Evolutionary conservation across 2,888 invertebrate genomes (phyloP).

Genomic region (Crocallis elinguaria): DNA sequence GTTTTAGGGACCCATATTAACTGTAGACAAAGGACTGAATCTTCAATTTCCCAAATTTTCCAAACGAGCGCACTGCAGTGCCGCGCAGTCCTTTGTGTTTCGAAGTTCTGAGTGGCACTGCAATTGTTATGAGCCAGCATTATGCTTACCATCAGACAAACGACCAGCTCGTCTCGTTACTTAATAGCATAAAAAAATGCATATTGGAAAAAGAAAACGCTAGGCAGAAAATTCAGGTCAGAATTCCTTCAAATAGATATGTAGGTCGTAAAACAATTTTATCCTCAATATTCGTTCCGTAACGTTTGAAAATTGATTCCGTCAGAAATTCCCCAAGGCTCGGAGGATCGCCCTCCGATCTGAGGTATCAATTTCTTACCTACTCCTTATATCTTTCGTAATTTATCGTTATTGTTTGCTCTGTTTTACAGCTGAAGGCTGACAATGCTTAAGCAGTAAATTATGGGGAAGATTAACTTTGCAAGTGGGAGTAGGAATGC

Average conservation of each 20-base stretch:
- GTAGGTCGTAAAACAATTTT: conserved; percentile 43
- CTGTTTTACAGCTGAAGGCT: neutral
- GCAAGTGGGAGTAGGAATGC: neutral
- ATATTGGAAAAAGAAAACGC: too few relatives aligned
- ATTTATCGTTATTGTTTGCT: conserved; percentile 2
- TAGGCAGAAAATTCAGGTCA: too few relatives aligned
- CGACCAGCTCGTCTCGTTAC: too few relatives aligned
- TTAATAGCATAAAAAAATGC: too few relatives aligned
- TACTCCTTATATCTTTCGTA: conserved; percentile 3
- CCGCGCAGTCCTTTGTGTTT: too few relatives aligned
- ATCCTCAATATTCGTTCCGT: conserved; percentile 42
- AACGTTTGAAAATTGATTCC: conserved; percentile 35
- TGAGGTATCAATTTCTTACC: neutral
- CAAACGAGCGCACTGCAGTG: too few relatives aligned
- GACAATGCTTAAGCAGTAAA: neutral
- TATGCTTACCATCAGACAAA: too few relatives aligned
- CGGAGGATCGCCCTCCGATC: conserved; percentile 11
- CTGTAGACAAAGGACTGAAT: too few relatives aligned
- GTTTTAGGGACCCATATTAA: too few relatives aligned
- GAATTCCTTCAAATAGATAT: neutral
- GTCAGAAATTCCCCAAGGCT: conserved; percentile 18
- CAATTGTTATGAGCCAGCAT: too few relatives aligned
- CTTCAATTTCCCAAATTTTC: too few relatives aligned
- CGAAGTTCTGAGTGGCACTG: too few relatives aligned
- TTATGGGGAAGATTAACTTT: neutral